Conservation (phyloP, 2,888 invertebrate genomes). For the Drosophila histrio region DNA sequence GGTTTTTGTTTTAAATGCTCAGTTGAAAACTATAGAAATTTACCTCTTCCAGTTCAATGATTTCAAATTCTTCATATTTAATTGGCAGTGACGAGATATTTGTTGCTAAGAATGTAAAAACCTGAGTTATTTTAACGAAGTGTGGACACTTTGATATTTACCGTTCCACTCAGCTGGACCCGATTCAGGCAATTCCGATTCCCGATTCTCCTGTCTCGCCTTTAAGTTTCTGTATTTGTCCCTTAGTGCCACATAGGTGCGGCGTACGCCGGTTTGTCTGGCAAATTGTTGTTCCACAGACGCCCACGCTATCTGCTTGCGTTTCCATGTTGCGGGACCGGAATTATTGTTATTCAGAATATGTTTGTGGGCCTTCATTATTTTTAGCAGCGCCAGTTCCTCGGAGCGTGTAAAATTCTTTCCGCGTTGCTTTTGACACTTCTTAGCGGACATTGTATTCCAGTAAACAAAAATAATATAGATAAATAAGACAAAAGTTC, state of each 20-base stretch:
- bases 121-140: too few relatives aligned
- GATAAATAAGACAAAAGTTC: too few relatives aligned
- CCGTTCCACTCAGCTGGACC: neutral
- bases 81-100: neutral
- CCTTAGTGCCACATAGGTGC: neutral
- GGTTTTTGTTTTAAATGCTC: neutral
- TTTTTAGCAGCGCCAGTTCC: neutral
- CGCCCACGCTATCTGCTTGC: neutral
- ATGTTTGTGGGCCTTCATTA: neutral
- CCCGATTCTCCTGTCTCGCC: neutral
- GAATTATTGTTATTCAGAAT: neutral
- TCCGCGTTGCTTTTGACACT: neutral
- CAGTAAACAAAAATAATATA: neutral
- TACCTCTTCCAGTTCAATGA: constrained; percentile 5
- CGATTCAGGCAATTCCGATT: neutral
- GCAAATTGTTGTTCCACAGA: neutral
- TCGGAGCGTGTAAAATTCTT: neutral
- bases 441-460: neutral
- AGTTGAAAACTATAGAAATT: neutral
- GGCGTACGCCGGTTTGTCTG: neutral
- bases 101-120: too few relatives aligned
- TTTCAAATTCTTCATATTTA: constrained; percentile 7
- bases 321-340: neutral
- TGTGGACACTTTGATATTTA: neutral
- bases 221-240: constrained; percentile 2